Base-by-base conservation (phyloP, 2,888 invertebrate genomes). In the Chloroclystis v-ata region DNA sequence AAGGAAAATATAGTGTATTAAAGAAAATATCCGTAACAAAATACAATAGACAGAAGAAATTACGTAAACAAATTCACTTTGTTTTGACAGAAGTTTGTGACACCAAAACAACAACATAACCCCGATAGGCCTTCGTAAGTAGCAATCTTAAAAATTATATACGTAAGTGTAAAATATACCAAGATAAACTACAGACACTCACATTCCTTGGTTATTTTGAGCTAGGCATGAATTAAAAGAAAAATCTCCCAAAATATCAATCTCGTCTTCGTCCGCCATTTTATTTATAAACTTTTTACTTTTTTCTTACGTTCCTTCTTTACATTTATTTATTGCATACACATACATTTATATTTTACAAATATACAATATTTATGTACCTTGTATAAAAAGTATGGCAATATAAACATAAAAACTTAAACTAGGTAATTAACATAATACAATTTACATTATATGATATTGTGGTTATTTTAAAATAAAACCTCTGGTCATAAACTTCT, bases 251-350 rank as follows among this genome's bases (percentile, higher is more conserved):
- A 93, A 83, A 69, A 93, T 84, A 81, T 93, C 93, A 69, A 93
- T 90, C 82, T 93, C 93, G 59, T 93, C 92, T 43, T 93, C 93
- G 59, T 92, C 92, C 63, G 91, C 91, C 91, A 92, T 92, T 64
- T 75, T 80, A 59, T 52, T 59, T 61, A 57, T 4, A 25, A 2
- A 10, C 39, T 2, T 43, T 29, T 30, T 24, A 2, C 10, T 12
- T 1, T 10, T 11, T 32, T 28, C 5, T 1, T 28, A 1, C 28
- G 10, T 28, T 10, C 10, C 10, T 1, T 10, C n/a, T n/a, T 28
- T 9, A 10, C n/a, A n/a, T n/a, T 28, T 28, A 6, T 6, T 26
- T 26, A 26, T 10, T 1, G 1, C 25, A 9, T 26, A 9, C n/a
- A n/a, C n/a, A n/a, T n/a, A n/a, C n/a, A n/a, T n/a, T n/a, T n/a